Evolutionary conservation across 2,888 invertebrate species (phyloP).

Genomic region (Drosophila colorata): DNA sequence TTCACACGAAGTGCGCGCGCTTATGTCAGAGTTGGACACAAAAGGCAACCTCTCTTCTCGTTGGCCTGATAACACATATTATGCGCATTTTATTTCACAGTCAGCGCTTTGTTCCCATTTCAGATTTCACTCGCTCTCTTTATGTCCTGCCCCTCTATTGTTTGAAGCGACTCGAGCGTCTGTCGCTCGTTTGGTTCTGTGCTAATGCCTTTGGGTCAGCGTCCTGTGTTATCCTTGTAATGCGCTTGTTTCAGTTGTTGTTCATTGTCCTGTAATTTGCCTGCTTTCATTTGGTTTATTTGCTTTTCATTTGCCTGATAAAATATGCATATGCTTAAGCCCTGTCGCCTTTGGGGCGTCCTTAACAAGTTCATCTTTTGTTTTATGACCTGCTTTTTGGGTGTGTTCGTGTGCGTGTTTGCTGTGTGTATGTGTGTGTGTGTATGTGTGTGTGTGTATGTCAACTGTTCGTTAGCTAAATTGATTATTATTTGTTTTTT

Average conservation of each 20-base stretch:
- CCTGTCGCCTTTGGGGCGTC: background rate
- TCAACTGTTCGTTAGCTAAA: slow-evolving; percentile 29
- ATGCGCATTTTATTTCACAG: slow-evolving; percentile 45
- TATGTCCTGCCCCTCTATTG: slow-evolving; percentile 14
- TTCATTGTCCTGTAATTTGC: slow-evolving; percentile 75
- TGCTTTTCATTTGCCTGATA: slow-evolving; percentile 68
- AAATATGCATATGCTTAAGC: slow-evolving; percentile 62
- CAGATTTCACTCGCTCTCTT: background rate
- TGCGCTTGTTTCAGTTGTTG: slow-evolving; percentile 64
- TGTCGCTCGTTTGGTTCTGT: background rate
- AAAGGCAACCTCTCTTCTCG: slow-evolving; percentile 23
- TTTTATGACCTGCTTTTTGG: slow-evolving; percentile 5
- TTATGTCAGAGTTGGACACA: slow-evolving; percentile 45
- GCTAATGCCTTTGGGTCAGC: slow-evolving; percentile 76
- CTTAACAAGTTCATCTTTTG: background rate
- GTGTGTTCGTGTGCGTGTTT: too few relatives aligned
- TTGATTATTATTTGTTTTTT: slow-evolving; percentile 31
- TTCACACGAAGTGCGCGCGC: slow-evolving; percentile 48
- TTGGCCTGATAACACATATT: slow-evolving; percentile 52
- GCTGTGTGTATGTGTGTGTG: slow-evolving; percentile 6
- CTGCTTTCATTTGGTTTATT: slow-evolving; percentile 55
- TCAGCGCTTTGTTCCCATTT: slow-evolving; percentile 33
- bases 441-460: slow-evolving; percentile 1
- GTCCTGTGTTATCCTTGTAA: slow-evolving; percentile 69
- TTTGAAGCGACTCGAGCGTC: slow-evolving; percentile 13